These are phyloP conservation scores for Morus bassanus DNA, from an alignment of 2,797 vertebrate genomes.

Conservation along the genomic window DNA sequence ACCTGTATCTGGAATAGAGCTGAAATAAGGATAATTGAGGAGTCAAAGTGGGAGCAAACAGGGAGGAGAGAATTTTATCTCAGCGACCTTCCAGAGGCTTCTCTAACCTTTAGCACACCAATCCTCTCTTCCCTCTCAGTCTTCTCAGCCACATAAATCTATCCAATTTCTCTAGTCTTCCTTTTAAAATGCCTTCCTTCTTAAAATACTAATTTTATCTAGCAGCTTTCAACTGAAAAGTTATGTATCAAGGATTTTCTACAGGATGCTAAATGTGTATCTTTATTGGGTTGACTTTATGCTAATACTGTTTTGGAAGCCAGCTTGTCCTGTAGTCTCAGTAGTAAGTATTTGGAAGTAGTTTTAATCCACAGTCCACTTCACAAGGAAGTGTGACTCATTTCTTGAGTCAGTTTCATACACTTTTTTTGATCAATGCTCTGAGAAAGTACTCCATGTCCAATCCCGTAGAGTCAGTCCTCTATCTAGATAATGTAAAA, in stretches of 20 bases:
- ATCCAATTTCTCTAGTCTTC: neutral
- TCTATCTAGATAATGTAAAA: neutral
- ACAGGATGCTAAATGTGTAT: neutral
- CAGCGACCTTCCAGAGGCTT: neutral
- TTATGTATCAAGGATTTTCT: neutral
- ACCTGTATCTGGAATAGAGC: neutral
- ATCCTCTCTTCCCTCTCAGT: neutral
- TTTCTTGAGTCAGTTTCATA: neutral
- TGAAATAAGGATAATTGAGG: neutral
- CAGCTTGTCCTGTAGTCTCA: neutral
- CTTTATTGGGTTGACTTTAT: neutral
- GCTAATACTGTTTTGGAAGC: neutral
- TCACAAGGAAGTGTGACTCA: neutral
- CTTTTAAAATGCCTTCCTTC: neutral
- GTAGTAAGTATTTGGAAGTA: neutral
- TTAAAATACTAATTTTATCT: neutral
- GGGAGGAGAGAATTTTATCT: neutral
- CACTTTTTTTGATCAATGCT: neutral
- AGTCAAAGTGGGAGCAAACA: neutral
- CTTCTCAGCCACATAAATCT: neutral
- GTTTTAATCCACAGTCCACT: neutral
- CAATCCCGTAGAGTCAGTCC: neutral
- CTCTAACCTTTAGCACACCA: neutral
- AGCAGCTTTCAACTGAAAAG: neutral
- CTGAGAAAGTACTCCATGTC: neutral